Conservation (phyloP, 2,113 vertebrate genomes). For the Loxodonta africana region DNA sequence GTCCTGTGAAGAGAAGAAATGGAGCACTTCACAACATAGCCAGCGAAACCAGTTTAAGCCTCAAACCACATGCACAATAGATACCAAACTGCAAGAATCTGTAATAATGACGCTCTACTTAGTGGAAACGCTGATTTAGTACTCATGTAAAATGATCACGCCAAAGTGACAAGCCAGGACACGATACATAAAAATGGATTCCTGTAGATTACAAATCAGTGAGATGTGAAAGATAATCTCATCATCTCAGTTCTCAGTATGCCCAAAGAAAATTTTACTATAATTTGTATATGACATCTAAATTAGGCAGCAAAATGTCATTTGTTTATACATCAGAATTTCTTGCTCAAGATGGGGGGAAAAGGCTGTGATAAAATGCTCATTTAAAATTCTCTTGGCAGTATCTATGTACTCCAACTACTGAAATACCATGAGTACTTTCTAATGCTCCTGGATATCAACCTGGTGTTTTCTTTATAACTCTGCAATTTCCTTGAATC, state of each 20-base stretch:
- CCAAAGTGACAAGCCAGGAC: neutral
- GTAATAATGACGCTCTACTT: neutral
- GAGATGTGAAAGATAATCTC: neutral
- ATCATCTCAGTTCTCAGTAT: neutral
- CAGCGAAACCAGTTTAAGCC: neutral
- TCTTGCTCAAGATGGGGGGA: neutral
- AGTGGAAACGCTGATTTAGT: neutral
- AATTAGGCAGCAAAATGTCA: neutral
- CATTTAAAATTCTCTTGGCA: slow-evolving; percentile 41
- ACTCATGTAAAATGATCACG: neutral
- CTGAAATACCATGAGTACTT: neutral
- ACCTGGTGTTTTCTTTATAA: neutral
- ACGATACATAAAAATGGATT: neutral
- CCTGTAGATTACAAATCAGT: neutral
- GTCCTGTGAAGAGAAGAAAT: slow-evolving; percentile 90
- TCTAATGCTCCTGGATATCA: neutral
- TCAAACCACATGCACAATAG: neutral
- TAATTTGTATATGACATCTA: neutral
- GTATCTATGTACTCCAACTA: neutral
- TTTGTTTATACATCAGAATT: neutral
- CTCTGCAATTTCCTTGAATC: neutral
- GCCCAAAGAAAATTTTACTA: neutral
- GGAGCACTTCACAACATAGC: neutral
- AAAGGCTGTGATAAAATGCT: neutral
- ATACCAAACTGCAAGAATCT: neutral